These are phyloP conservation scores for Caenorhabditis sulstoni DNA, from an alignment of 2,888 invertebrate genomes.

Conservation along the genomic window DNA sequence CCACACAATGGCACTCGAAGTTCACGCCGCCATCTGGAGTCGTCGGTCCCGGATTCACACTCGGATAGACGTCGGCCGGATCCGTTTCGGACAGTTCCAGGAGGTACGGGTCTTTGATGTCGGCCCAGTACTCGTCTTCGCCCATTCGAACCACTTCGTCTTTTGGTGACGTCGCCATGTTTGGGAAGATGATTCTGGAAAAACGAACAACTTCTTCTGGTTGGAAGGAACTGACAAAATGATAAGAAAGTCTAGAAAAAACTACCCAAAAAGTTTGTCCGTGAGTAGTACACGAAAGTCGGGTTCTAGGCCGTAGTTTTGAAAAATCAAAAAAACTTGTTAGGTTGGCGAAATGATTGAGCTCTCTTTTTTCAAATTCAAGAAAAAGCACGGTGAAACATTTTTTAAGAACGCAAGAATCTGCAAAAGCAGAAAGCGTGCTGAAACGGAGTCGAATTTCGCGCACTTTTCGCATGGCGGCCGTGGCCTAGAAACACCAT, in stretches of 20 bases:
- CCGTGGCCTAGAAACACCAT: no score
- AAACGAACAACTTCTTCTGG: background rate
- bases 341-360: no score
- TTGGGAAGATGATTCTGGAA: background rate
- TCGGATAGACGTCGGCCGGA: slow-evolving; percentile 71
- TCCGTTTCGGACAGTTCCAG: slow-evolving; percentile 22
- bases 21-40: slow-evolving; percentile 77
- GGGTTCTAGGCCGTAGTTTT: background rate
- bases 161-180: background rate
- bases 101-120: slow-evolving; percentile 46
- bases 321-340: no score
- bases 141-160: slow-evolving; percentile 7
- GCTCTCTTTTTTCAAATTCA: no score
- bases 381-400: no score
- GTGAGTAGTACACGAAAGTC: background rate
- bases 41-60: slow-evolving; percentile 77
- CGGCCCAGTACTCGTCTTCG: slow-evolving; percentile 43
- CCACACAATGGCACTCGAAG: slow-evolving; percentile 80
- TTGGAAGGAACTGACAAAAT: background rate
- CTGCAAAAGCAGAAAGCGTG: no score
- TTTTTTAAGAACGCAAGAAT: no score
- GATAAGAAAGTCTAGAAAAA: no score
- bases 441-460: no score
- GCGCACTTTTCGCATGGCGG: no score
- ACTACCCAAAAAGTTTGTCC: background rate